Base-by-base conservation (phyloP, 2,888 invertebrate species). In the Pachymerium ferrugineum region DNA sequence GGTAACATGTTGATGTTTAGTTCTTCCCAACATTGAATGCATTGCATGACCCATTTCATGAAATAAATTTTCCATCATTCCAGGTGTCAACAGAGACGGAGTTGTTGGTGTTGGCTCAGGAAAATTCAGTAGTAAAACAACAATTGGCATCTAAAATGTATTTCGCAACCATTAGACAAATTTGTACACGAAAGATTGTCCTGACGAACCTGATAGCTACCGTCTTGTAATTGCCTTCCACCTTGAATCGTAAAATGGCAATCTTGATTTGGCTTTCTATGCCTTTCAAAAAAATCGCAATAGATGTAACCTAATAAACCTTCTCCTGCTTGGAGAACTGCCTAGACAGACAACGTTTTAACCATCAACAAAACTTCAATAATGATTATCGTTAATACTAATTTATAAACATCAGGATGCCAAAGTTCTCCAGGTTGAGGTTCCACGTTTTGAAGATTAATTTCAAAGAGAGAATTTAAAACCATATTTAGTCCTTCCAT, bases 1-100 rank as follows among this genome's bases (percentile, higher is more conserved):
- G 3, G 97, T 92, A 67, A 98, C 95, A 84, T 99, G 98, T 83
- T 99, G 99, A 84, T 97, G 94, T 76, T 88, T 87, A 0, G 97
- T 97, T 71, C 97, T 87, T 1, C 94, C 99, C 78, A 99, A 84
- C 96, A 99, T 97, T 19, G 97, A 97, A 84, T 99, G 99, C 88
- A 98, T 90, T 16, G 98, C 99, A 85, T 99, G 99, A 0, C 99
- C 99, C 90, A 96, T 90, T 86, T 99, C 98, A 83, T 99, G 99
- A 84, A 98, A 98, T 77, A 99, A 86, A 85, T 97, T 99, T 83
- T 98, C 97, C 8, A 97, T 91, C 80, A 92, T 90, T 19, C 89
- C 87, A 0, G 93, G 92, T 28, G 89, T 88, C 73, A 99, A 85
- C 72, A 97, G 84, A 62, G 93, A 90, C 0, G 93, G 93, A 3